Conservation (phyloP, 2,113 vertebrate genomes). For the Platichthys stellatus region DNA sequence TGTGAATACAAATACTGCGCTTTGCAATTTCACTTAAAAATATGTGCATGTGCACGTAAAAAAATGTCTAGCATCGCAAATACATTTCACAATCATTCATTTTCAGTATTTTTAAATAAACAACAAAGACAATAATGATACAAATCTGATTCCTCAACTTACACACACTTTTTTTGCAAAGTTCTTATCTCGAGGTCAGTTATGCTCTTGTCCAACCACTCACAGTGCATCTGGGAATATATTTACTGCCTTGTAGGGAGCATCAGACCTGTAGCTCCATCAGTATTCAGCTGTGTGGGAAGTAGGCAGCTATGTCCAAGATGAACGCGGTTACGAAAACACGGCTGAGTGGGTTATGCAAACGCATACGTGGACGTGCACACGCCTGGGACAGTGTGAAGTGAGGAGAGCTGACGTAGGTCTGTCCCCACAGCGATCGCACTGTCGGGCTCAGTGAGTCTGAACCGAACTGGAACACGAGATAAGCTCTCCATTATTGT, state of each 20-base stretch:
- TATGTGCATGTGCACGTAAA: no score
- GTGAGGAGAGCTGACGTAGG: slow-evolving; percentile 35
- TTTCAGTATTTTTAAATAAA: no score
- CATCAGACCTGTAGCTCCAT: slow-evolving; percentile 39
- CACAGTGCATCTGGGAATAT: background rate
- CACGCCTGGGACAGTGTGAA: slow-evolving; percentile 24
- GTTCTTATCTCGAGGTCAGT: background rate
- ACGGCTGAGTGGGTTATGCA: slow-evolving; percentile 67
- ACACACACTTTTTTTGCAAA: no score
- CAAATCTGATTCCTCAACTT: no score
- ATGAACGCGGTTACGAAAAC: slow-evolving; percentile 63
- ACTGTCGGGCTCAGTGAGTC: slow-evolving; percentile 19
- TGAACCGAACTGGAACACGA: slow-evolving; percentile 19
- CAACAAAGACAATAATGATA: no score
- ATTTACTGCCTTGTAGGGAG: slow-evolving; percentile 1
- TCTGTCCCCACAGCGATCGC: slow-evolving; percentile 30
- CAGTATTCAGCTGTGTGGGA: slow-evolving; percentile 68
- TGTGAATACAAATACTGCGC: no score
- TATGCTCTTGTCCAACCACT: background rate
- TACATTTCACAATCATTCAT: no score
- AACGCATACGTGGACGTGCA: slow-evolving; percentile 46
- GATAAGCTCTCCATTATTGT: background rate
- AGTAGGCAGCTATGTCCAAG: slow-evolving; percentile 1
- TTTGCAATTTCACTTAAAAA: background rate
- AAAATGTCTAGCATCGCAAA: background rate